Evolutionary conservation across 2,888 invertebrate species (phyloP), one percentile per base, ranked within the genome.

Genomic region (Orchestes rusci): DNA sequence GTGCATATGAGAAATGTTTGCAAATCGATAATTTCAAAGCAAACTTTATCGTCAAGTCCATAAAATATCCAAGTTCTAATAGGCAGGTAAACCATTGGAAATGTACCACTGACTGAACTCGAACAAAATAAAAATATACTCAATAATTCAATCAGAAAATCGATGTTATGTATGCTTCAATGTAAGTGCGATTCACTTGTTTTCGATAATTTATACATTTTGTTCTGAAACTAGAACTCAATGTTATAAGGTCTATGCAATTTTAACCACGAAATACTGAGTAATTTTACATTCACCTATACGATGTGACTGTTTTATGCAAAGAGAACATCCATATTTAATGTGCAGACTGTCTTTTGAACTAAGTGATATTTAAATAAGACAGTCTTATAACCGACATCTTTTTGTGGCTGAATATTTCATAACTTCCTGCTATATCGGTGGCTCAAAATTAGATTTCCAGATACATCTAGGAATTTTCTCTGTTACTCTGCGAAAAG

Each of bases 331-430:
- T 48, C 48, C 39, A 48, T 48, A 38, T 48, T 48, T 48, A 48
- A 48, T 48, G 34, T 4, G 28, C 23, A 17, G 32, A 45, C 48
- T 42, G 45, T 48, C 45, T 50, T 46, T 50, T 50, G 28, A 46
- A 40, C 43, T 39, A 45, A 46, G 36, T 46, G 50, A 46, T 50
- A 50, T 50, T 50, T 50, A 50, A 50, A 50, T 50, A 50, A 50
- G 50, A 35, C 46, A 43, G 43, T 32, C 42, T 39, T 50, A 45
- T 43, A 46, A 50, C 43, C 31, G 36, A 32, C 23, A n/a, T n/a
- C n/a, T n/a, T n/a, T n/a, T n/a, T n/a, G n/a, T n/a, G n/a, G 23
- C 16, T 47, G 42, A 47, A 47, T 47, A 47, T 47, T 47, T 47
- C 39, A 47, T 42, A 12, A 35, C 29, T 30, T 28, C 27, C 10